A percentile compares a stretch with the other conserved stretches of the same genome.
These are phyloP conservation scores for Lordiphosa fenestrarum DNA, from an alignment of 2,888 invertebrate species.

Conservation along the genomic window DNA sequence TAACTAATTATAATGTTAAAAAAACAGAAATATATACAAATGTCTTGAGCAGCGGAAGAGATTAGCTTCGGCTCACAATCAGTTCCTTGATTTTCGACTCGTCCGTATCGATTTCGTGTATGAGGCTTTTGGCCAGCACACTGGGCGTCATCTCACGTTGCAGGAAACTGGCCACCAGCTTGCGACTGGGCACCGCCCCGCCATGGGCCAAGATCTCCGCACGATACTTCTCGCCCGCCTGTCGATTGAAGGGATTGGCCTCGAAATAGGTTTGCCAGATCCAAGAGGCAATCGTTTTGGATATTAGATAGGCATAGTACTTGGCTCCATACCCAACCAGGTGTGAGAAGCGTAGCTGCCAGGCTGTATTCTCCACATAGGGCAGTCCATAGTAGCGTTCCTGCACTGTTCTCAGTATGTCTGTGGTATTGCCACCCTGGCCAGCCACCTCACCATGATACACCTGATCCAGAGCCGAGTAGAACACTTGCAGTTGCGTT, in stretches of 20 bases:
- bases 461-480: slow-evolving; percentile 94
- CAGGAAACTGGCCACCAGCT: slow-evolving; percentile 89
- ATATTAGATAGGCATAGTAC: slow-evolving; percentile 98
- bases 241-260: slow-evolving; percentile 87
- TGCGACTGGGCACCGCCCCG: slow-evolving; percentile 90
- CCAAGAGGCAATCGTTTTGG: slow-evolving; percentile 94
- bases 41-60: neutral
- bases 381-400: slow-evolving; percentile 91
- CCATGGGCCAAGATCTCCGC: slow-evolving; percentile 90
- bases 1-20: slow-evolving; percentile 55
- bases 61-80: slow-evolving; percentile 48
- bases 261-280: slow-evolving; percentile 95
- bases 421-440: slow-evolving; percentile 83
- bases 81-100: slow-evolving; percentile 81
- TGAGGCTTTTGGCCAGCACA: slow-evolving; percentile 89
- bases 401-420: slow-evolving; percentile 89
- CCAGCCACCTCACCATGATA: slow-evolving; percentile 85
- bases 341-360: slow-evolving; percentile 98
- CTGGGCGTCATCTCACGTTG: slow-evolving; percentile 88
- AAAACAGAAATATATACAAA: slow-evolving; percentile 37
- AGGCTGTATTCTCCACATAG: slow-evolving; percentile 94
- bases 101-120: slow-evolving; percentile 87
- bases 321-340: slow-evolving; percentile 99
- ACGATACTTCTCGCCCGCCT: slow-evolving; percentile 90
- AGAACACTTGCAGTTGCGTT: slow-evolving; percentile 92